These are phyloP conservation scores for Polypedilum pembai DNA, from an alignment of 1,140 invertebrate species.

Conservation along the genomic window DNA sequence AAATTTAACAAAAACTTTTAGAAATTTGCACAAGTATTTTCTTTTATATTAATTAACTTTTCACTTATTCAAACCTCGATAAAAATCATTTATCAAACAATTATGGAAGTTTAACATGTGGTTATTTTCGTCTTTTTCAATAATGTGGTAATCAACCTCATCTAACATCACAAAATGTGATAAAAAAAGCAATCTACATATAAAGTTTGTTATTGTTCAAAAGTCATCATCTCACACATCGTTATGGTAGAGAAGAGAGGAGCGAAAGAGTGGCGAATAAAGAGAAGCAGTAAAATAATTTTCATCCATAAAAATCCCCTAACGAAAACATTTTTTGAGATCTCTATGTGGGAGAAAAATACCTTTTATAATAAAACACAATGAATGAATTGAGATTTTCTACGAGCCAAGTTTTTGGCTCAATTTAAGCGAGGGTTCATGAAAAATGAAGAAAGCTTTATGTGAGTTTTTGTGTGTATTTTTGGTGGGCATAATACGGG, in stretches of 20 bases:
- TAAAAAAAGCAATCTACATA: background rate
- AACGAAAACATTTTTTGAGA: background rate
- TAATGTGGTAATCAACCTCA: background rate
- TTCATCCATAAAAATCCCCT: slow-evolving; percentile 1
- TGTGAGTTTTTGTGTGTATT: background rate
- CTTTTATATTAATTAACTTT: no score
- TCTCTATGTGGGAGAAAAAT: background rate
- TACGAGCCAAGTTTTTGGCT: background rate
- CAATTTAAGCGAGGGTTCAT: background rate
- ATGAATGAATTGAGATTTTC: slow-evolving; percentile 9
- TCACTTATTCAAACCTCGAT: no score
- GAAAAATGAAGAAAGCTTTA: background rate
- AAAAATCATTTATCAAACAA: no score
- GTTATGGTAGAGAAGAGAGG: no score
- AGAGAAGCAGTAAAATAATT: slow-evolving; percentile 2
- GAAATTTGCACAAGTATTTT: no score
- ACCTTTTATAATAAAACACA: background rate
- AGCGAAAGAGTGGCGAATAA: background rate
- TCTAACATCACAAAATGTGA: background rate
- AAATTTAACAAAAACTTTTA: no score
- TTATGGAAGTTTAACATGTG: no score
- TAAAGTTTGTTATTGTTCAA: background rate
- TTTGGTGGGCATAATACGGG: background rate
- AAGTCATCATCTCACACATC: no score
- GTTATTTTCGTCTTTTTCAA: background rate